Conservation (phyloP, 2,888 invertebrate genomes). For the Diplazon laetatorius region DNA sequence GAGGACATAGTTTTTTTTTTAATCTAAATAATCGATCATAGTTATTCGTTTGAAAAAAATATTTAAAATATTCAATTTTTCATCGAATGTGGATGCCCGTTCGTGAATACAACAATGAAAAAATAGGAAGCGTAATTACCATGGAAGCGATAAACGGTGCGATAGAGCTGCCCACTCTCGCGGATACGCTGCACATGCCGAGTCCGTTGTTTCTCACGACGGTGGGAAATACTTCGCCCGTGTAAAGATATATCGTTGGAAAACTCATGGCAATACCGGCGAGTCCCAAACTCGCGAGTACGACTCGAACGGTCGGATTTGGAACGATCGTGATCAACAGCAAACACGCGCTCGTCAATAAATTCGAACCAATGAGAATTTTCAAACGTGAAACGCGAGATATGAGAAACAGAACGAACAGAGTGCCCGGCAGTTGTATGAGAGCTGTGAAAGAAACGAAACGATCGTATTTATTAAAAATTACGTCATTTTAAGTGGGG, state of each 20-base stretch:
- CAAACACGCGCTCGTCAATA: constrained; percentile 74
- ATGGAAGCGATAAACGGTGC: constrained; percentile 92
- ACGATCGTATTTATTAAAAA: no score
- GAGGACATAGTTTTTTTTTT: no score
- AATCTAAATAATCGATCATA: no score
- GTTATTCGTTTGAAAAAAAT: no score
- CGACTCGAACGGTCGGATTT: constrained; percentile 82
- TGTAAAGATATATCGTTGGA: constrained; percentile 93
- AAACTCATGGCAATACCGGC: constrained; percentile 93
- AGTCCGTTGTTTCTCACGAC: constrained; percentile 94
- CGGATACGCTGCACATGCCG: constrained; percentile 92
- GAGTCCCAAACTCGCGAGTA: constrained; percentile 89
- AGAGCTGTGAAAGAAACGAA: constrained; percentile 73
- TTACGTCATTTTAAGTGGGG: no score
- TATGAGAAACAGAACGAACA: constrained; percentile 76
- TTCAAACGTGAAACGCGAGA: constrained; percentile 79
- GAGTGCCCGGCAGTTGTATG: constrained; percentile 78
- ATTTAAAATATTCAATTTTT: not conserved
- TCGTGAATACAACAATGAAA: not conserved
- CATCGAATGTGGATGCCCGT: no score
- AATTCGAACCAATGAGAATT: constrained; percentile 77
- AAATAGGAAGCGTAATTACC: constrained; percentile 70
- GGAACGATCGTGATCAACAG: constrained; percentile 71
- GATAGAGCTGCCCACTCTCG: constrained; percentile 92
- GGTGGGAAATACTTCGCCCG: constrained; percentile 95